phyloP scores from a whole-genome alignment of 2,888 invertebrate genomes.

The Hypomecis punctinalis region DNA sequence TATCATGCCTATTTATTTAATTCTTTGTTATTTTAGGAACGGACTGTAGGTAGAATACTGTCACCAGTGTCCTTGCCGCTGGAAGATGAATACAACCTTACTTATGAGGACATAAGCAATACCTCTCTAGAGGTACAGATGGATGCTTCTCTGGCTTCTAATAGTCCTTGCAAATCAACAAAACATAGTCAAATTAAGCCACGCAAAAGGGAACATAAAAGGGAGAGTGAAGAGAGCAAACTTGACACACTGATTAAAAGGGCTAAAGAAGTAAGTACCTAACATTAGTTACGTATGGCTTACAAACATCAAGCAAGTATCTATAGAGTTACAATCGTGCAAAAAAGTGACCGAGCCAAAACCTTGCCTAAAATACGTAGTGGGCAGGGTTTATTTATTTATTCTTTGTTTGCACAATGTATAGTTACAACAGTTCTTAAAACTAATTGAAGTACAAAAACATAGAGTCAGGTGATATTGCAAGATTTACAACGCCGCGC shows the following conservation, averaged over 20 bases:
- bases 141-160: constrained; percentile 31
- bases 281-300: too few relatives aligned
- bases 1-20: background rate
- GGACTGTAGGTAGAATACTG: constrained; percentile 6
- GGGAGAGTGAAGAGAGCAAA: constrained; percentile 37
- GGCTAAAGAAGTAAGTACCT: constrained; percentile 52
- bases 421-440: too few relatives aligned
- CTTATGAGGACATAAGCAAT: constrained; percentile 34
- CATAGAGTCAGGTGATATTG: too few relatives aligned
- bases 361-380: too few relatives aligned
- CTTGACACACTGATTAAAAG: constrained; percentile 56
- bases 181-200: background rate
- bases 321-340: too few relatives aligned
- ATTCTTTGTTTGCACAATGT: too few relatives aligned
- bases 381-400: too few relatives aligned
- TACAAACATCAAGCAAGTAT: too few relatives aligned
- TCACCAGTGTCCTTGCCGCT: constrained; percentile 19
- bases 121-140: constrained; percentile 21
- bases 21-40: constrained; percentile 12
- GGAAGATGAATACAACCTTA: constrained; percentile 13
- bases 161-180: constrained; percentile 2
- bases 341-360: too few relatives aligned
- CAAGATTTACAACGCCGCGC: too few relatives aligned
- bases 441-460: too few relatives aligned
- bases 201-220: constrained; percentile 3